A percentile compares a stretch with the other conserved stretches of the same genome.
phyloP scores from a whole-genome alignment of 2,113 vertebrate genomes.

The Microcebus griseorufus region DNA sequence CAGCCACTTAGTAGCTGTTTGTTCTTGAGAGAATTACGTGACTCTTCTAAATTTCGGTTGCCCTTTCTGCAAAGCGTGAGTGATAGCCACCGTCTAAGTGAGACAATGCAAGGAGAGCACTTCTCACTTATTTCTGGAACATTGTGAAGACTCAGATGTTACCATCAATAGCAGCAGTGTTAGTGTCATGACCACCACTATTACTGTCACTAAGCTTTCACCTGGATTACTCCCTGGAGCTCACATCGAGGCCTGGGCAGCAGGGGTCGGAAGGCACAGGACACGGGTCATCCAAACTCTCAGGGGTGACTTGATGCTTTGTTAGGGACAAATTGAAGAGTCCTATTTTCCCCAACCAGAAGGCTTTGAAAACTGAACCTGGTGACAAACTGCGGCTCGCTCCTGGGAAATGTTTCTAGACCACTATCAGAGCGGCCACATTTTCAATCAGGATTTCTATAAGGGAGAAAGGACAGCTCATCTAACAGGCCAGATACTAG shows the following conservation, averaged over 20 bases:
- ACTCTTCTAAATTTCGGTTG: conserved; percentile 1
- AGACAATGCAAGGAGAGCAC: not conserved
- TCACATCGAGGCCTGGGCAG: not conserved
- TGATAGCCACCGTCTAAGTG: not conserved
- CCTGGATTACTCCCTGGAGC: not conserved
- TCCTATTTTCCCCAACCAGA: conserved; percentile 37
- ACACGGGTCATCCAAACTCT: not conserved
- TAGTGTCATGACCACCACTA: not conserved
- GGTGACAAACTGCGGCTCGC: not conserved
- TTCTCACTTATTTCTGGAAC: not conserved
- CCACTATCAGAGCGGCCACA: not conserved
- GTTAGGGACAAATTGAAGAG: not conserved
- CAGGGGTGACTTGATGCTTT: not conserved
- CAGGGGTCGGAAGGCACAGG: not conserved
- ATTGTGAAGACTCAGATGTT: not conserved
- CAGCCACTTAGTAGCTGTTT: not conserved
- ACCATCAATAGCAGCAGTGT: not conserved
- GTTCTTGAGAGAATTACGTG: conserved; percentile 29
- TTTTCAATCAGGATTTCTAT: conserved; percentile 69
- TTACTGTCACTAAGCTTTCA: not conserved
- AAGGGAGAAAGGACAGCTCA: conserved; percentile 21
- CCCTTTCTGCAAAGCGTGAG: not conserved
- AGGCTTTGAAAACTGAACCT: conserved; percentile 52
- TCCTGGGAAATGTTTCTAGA: conserved; percentile 52
- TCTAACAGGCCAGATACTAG: conserved; percentile 65